Base-by-base conservation (phyloP, 2,888 invertebrate species). In the Lottia scabra region DNA sequence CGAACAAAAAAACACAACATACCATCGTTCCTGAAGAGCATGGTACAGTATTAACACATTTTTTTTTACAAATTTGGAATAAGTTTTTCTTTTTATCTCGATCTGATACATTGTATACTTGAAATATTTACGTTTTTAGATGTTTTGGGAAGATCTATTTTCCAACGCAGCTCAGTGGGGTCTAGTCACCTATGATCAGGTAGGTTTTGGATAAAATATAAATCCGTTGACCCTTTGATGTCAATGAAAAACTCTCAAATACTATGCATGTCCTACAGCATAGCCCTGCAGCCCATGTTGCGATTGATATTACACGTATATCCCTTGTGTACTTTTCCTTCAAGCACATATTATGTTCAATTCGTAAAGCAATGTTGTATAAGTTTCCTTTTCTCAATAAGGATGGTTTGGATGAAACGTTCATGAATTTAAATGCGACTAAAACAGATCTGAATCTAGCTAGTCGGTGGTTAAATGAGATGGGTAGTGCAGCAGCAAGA, bases 111-210 rank as follows among this genome's bases (percentile, higher is more conserved):
- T 30, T 30, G 5, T 5, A 30, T 65, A 38, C 16, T 62, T 10
- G n/a, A 4, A 10, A 1, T 4, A 8, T 38, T 19, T 65, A 0
- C 48, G 12, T 19, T 56, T 70, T 44, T 75, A 82, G 79, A 65
- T 48, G 19, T 83, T 83, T 74, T 83, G 82, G 83, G 77, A 75
- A 62, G 70, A 77, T 43, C 67, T 83, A 19, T 78, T 83, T 62
- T 23, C 56, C 2, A 43, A 68, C 13, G 71, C 79, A 1, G 73
- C 62, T 26, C 46, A 76, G 26, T 78, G 79, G 78, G 78, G 80
- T n/a, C 43, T 83, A 38, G 70, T 70, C 12, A 73, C 73, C 2
- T 82, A 80, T 63, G 76, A 81, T 65, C 83, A 83, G 79, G 78
- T 79, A 27, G 63, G 45, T 16, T n/a, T n/a, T n/a, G n/a, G n/a